Conservation (phyloP, 2,888 invertebrate species). For the Xanthostigma xanthostigma region DNA sequence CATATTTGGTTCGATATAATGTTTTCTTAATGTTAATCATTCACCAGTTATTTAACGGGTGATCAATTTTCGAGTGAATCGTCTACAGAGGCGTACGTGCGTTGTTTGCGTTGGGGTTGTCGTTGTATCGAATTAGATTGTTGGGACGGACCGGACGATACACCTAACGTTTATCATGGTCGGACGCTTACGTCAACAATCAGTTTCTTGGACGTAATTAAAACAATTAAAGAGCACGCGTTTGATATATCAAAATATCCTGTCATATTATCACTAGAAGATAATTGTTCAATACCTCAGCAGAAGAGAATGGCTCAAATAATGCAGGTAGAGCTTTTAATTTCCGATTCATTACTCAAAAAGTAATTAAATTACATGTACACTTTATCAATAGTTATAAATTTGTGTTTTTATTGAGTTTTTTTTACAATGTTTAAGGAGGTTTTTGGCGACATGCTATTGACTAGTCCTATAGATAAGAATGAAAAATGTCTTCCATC, state of each 20-base stretch:
- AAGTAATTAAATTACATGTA: not conserved
- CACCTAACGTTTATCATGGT: slow-evolving; percentile 92
- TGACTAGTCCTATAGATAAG: slow-evolving; percentile 62
- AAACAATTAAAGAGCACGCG: slow-evolving; percentile 88
- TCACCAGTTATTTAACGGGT: slow-evolving; percentile 76
- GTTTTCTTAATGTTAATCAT: too few species aligned
- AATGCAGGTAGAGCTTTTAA: slow-evolving; percentile 35
- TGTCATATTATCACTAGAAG: slow-evolving; percentile 80
- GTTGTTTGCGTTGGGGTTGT: slow-evolving; percentile 83
- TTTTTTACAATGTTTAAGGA: slow-evolving; percentile 29
- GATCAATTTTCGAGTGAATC: slow-evolving; percentile 97
- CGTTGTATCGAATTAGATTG: slow-evolving; percentile 95
- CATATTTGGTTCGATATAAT: too few species aligned
- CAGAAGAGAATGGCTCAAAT: slow-evolving; percentile 80
- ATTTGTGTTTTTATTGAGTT: too few species aligned
- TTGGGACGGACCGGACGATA: slow-evolving; percentile 95
- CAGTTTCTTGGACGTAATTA: slow-evolving; percentile 83
- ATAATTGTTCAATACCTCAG: slow-evolving; percentile 79
- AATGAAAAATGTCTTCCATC: slow-evolving; percentile 70
- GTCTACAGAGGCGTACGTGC: slow-evolving; percentile 86
- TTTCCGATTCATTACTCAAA: not conserved
- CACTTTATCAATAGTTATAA: too few species aligned
- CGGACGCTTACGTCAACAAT: slow-evolving; percentile 96
- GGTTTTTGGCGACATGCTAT: slow-evolving; percentile 72
- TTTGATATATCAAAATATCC: slow-evolving; percentile 85